Base-by-base conservation (phyloP, 2,888 invertebrate species). In the Apocheima hispidaria region DNA sequence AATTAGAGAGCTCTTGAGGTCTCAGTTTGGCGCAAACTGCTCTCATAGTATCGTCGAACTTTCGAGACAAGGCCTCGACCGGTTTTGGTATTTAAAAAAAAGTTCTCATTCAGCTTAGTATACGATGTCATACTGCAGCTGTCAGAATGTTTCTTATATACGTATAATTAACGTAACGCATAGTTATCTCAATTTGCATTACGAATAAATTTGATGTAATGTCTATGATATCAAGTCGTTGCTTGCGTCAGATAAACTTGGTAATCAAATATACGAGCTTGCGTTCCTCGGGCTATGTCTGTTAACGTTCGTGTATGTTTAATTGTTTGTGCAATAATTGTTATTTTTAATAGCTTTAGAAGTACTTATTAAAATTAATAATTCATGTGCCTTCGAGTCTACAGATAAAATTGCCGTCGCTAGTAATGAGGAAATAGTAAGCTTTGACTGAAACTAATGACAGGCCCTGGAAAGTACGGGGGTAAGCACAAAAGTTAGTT, bases 401-500 rank as follows among this genome's bases (percentile, higher is more conserved):
- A 4, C 7, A 18, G 46, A 12, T 30, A 30, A 30, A 46, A 18
- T 46, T 20, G n/a, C 28, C 18, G 18, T 30, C 12, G 9, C 4
- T n/a, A 14, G 44, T 44, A 46, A 46, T 66, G 38, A 60, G 46
- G 23, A 68, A 72, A 62, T 59, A 21, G 46, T 65, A 59, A 65
- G 35, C 52, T 35, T 38, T 48, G 51, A 18, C 20, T 43, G 50
- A 54, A 66, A 72, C 68, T 67, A 69, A 70, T 59, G 62, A 61
- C 57, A 60, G 66, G 60, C 57, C 46, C 54, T 28, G 43, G 58
- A 63, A 60, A 54, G 30, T 30, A 2, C 68, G 65, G 30, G 20
- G 65, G 70, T 57, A 70, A 70, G 69, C 63, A 73, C 74, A 73
- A 75, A 79, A 75, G 70, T 75, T 74, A 66, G 69, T 71, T 64